A percentile compares a stretch with the other conserved stretches of the same genome.
These are phyloP conservation scores for Ruditapes philippinarum DNA, from an alignment of 1,140 invertebrate species.

Conservation along the genomic window DNA sequence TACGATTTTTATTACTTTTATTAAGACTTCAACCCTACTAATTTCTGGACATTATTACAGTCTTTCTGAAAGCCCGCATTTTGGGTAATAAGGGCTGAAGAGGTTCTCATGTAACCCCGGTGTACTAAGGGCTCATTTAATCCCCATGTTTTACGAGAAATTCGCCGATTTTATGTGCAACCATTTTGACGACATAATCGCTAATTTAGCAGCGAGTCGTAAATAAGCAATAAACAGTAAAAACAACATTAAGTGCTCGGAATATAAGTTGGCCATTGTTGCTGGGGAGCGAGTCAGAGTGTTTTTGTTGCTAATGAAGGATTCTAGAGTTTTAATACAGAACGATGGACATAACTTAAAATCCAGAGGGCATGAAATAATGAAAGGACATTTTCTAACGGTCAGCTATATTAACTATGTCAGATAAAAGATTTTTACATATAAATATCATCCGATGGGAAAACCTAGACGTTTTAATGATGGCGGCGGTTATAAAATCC, in stretches of 20 bases:
- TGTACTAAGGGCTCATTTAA: constrained; percentile 38
- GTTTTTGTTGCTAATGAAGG: constrained; percentile 36
- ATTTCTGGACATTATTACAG: constrained; percentile 37
- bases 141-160: constrained; percentile 52
- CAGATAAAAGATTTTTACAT: constrained; percentile 54
- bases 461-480: constrained; percentile 42
- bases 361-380: constrained; percentile 36
- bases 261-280: constrained; percentile 54
- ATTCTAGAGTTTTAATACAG: constrained; percentile 32
- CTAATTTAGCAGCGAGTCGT: constrained; percentile 59
- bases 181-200: constrained; percentile 67
- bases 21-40: constrained; percentile 39
- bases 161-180: constrained; percentile 55
- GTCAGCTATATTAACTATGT: constrained; percentile 12
- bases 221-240: constrained; percentile 68
- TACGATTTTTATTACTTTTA: constrained; percentile 44
- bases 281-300: background rate
- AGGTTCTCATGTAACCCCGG: background rate
- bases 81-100: constrained; percentile 11
- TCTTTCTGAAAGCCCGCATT: constrained; percentile 48
- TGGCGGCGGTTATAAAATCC: constrained; percentile 2
- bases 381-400: constrained; percentile 7
- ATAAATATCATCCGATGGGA: constrained; percentile 38
- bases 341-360: constrained; percentile 16
- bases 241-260: constrained; percentile 56